Evolutionary conservation across 2,888 invertebrate species (phyloP), one percentile per base, ranked within the genome.

Genomic region (Xylocampa areola): DNA sequence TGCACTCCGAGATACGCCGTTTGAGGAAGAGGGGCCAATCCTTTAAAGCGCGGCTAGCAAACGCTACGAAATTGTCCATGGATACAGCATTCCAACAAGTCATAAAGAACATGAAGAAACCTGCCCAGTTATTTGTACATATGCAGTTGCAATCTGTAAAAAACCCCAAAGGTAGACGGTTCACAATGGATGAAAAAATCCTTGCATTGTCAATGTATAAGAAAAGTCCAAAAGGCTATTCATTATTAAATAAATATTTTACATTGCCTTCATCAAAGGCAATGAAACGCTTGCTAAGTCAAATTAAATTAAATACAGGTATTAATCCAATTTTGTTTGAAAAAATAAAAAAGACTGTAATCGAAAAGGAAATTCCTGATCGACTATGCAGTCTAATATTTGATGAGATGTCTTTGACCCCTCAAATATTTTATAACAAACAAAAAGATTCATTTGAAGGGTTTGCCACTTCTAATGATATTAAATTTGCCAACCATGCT

Each of bases 1-100:
- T 39, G 13, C 23, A 11, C n/a, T 10, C 11, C 1, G 55, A 55
- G 50, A 40, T 54, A 50, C 16, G 13, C 21, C 25, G 23, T 8
- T n/a, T 39, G 36, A 25, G 16, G 6, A 57, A 57, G 41, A 36
- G 25, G 11, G 6, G 36, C 1, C n/a, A 29, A 19, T 3, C 1
- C 6, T 37, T 11, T 27, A 36, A 37, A 16, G 8, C 17, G 13
- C 17, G 47, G 19, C 7, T 48, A 13, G 37, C 17, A 11, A 29
- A 17, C 8, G 47, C 37, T 2, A 19, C n/a, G 13, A 37, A 48
- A 11, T 13, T 48, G 7, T 37, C 29, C 1, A 5, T 13, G 8
- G 27, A 36, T 2, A n/a, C n/a, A n/a, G 14, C 11, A 19, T 48
- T 48, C 27, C 3, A 37, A 17, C 13, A 25, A 13, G 13, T 48